These are phyloP conservation scores for Monomorium pharaonis DNA, from an alignment of 1,140 invertebrate genomes.

Conservation along the genomic window DNA sequence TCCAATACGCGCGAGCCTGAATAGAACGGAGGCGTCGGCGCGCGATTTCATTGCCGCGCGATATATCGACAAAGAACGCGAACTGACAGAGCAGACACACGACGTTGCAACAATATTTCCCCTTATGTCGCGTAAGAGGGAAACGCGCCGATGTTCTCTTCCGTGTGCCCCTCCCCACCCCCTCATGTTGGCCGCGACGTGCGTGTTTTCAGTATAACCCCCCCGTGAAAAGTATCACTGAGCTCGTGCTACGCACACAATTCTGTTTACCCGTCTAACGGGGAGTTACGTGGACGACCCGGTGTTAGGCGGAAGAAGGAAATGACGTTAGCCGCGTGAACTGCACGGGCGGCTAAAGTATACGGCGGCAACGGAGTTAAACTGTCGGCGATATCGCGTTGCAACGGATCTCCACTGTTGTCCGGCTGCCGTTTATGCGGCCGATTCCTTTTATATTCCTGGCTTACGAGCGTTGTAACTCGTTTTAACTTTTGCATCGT, in stretches of 20 bases:
- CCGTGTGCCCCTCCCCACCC: too few relatives aligned
- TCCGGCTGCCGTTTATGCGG: background rate
- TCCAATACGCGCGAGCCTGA: background rate
- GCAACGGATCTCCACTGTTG: constrained; percentile 31
- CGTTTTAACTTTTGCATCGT: background rate
- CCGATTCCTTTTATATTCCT: background rate
- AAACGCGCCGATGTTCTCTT: background rate
- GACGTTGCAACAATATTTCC: constrained; percentile 27
- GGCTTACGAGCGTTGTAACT: background rate
- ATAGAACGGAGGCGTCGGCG: background rate
- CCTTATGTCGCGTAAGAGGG: background rate
- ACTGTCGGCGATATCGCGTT: constrained; percentile 17
- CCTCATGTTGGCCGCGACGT: background rate
- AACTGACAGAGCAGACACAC: constrained; percentile 11
- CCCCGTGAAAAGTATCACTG: background rate
- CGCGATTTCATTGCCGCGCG: background rate
- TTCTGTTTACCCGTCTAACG: constrained; percentile 44
- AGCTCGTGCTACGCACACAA: constrained; percentile 6
- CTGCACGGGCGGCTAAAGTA: constrained; percentile 27
- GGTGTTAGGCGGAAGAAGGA: constrained; percentile 43
- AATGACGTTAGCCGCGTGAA: constrained; percentile 40
- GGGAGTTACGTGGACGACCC: constrained; percentile 28
- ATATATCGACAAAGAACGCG: constrained; percentile 15
- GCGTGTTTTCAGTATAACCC: constrained; percentile 16
- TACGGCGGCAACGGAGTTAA: constrained; percentile 22